Conservation (phyloP, 2,888 invertebrate genomes). For the Caenorhabditis uteleia region DNA sequence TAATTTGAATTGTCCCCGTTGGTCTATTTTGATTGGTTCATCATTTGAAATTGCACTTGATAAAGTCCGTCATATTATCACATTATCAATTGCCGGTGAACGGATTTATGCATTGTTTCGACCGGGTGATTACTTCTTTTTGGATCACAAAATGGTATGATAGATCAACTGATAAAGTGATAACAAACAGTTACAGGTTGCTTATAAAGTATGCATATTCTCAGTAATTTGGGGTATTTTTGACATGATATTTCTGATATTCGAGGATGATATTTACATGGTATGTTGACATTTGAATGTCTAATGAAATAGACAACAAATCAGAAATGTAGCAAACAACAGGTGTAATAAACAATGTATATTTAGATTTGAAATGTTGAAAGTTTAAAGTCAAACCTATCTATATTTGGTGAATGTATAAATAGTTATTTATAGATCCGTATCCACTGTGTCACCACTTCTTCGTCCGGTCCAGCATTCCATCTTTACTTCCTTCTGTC, state of each 20-base stretch:
- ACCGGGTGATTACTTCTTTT: constrained; percentile 46
- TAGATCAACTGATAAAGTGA: background rate
- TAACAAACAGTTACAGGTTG: constrained; percentile 20
- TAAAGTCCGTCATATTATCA: constrained; percentile 42
- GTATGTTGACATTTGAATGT: constrained; percentile 11
- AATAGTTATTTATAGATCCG: constrained; percentile 49
- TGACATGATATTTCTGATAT: constrained; percentile 41
- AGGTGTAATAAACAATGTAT: too few species aligned
- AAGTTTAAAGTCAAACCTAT: too few species aligned
- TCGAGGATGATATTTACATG: constrained; percentile 42
- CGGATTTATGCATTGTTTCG: constrained; percentile 41
- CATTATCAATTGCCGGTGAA: constrained; percentile 48
- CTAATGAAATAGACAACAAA: background rate
- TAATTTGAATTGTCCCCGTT: constrained; percentile 42
- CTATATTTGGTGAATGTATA: too few species aligned
- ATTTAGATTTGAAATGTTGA: too few species aligned
- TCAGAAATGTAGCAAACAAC: too few species aligned
- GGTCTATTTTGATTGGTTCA: constrained; percentile 49
- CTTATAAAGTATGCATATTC: constrained; percentile 33
- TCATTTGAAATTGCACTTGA: constrained; percentile 52
- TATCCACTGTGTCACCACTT: constrained; percentile 52
- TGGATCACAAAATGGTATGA: constrained; percentile 40
- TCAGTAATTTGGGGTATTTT: constrained; percentile 38
- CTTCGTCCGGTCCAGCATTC: constrained; percentile 46
- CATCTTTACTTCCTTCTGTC: constrained; percentile 50